Evolutionary conservation across 2,113 vertebrate genomes (phyloP), one percentile per base, ranked within the genome.

Genomic region (Columba livia): DNA sequence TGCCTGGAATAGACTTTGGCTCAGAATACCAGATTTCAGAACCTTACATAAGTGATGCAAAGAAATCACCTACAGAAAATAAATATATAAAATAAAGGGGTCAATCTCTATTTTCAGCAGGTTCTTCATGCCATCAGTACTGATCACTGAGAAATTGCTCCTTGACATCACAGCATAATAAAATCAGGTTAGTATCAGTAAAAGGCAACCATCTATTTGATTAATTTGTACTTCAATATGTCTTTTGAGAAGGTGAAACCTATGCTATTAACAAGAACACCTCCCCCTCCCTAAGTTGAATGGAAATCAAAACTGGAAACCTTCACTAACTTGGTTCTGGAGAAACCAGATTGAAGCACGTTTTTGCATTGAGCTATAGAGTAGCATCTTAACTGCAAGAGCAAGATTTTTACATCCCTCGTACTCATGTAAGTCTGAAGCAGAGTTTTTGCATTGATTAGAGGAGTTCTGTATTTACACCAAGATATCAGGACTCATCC

Each of bases 211-310:
- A 20, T 73, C 72, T 79, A 8, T 66, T 23, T 9, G 26, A 79
- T 82, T 84, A 71, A 86, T 92, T 94, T 97, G 8, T 95, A 58
- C 82, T 90, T 83, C 62, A 75, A 53, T 67, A 86, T 61, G 24
- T 57, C 42, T 92, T 90, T 92, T 72, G 88, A 79, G 48, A 92
- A 84, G 72, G 93, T 97, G 85, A 94, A 95, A 91, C 93, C 72
- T 84, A 36, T 61, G 11, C 56, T 89, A 66, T 28, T 89, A 73
- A 56, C 85, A 94, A 71, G 44, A 93, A 82, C 34, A 91, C 15
- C 10, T 79, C 9, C 38, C 16, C 14, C 6, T 57, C 16, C 32
- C 31, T 0, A 96, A 89, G 26, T 5, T 51, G 75, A 93, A 48
- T 67, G n/a, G 69, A 75, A 96, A 94, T 56, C 42, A 94, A 94